These are phyloP conservation scores for Lepidiolamprologus cunningtoni DNA, from an alignment of 2,113 vertebrate genomes.

Conservation along the genomic window DNA sequence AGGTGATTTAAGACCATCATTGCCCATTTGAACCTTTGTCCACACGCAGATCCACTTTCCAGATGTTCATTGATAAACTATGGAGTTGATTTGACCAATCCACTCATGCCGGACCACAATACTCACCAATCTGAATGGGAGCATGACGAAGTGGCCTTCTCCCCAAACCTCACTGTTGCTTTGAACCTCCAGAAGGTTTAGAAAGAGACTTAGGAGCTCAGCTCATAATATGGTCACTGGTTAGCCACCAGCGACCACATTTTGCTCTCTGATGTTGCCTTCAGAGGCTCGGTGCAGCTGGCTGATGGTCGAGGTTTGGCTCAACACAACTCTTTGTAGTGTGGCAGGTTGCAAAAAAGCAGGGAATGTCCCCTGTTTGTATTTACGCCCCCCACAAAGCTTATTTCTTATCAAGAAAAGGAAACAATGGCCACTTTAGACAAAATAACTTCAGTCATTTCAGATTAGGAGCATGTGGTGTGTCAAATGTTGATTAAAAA, in stretches of 20 bases:
- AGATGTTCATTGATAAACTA: conserved; percentile 67
- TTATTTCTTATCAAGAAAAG: conserved; percentile 5
- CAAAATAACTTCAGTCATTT: not conserved
- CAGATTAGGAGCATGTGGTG: not conserved
- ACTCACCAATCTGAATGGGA: conserved; percentile 53
- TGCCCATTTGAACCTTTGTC: conserved; percentile 48
- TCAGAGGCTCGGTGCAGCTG: conserved; percentile 63
- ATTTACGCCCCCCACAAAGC: not conserved
- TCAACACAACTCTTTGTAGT: conserved; percentile 61
- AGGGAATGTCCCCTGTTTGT: conserved; percentile 44
- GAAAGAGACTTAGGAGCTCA: conserved; percentile 63
- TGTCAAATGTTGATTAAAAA: not conserved
- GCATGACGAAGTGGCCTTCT: conserved; percentile 61
- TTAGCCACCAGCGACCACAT: conserved; percentile 72
- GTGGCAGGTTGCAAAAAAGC: conserved; percentile 59
- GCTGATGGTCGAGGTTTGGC: conserved; percentile 57
- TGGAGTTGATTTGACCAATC: conserved; percentile 35
- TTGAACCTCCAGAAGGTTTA: conserved; percentile 68
- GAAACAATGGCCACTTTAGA: not conserved
- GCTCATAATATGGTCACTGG: conserved; percentile 75
- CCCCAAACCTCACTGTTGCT: conserved; percentile 59
- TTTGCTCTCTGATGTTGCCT: conserved; percentile 74
- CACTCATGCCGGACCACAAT: conserved; percentile 41
- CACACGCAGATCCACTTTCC: conserved; percentile 15
- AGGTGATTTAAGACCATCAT: conserved; percentile 1